Evolutionary conservation across 2,888 invertebrate genomes (phyloP), one percentile per base, ranked within the genome.

Genomic region (Phyllotreta cruciferae): DNA sequence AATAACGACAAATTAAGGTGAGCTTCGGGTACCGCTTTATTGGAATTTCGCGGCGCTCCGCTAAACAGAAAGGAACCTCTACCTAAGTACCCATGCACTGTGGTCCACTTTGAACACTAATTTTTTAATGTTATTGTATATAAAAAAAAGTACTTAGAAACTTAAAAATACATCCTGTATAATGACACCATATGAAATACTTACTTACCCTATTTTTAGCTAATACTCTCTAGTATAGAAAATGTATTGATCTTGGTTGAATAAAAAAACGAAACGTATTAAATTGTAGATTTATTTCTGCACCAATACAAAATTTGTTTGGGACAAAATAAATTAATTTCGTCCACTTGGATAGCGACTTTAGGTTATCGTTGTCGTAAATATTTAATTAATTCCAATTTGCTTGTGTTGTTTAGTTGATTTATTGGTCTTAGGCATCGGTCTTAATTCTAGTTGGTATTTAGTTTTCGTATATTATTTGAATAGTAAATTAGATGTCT

Each of bases 1-100:
- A 61, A 61, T 64, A 64, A 64, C 49, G 61, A 61, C 64, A 63
- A 63, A 63, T 63, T 56, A 56, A 56, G 42, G 54, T 61, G 54
- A 57, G 37, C 58, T 44, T 52, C 57, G 50, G 58, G 58, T 50
- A 50, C 58, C 50, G 36, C 50, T 58, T 58, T 58, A 50, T 56
- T 44, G 62, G 62, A 62, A 62, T 62, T 62, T 62, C 13, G 45
- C 53, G 39, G 62, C 47, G 47, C 37, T 24, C 24, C 37, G n/a
- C 37, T 52, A 39, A n/a, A 44, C 14, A 35, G 7, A 35, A 38
- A 13, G 24, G 10, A 7, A 35, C 34, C 6, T 13, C 2, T 3
- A 38, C 24, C 6, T 42, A 37, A 44, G 45, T 44, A 52, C 9
- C 9, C 47, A 5, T 24, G 42, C 24, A 8, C 52, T 8, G 10